A percentile compares a stretch with the other conserved stretches of the same genome.
These are phyloP conservation scores for Rhorus exstirpatorius DNA, from an alignment of 2,888 invertebrate genomes.

Conservation along the genomic window DNA sequence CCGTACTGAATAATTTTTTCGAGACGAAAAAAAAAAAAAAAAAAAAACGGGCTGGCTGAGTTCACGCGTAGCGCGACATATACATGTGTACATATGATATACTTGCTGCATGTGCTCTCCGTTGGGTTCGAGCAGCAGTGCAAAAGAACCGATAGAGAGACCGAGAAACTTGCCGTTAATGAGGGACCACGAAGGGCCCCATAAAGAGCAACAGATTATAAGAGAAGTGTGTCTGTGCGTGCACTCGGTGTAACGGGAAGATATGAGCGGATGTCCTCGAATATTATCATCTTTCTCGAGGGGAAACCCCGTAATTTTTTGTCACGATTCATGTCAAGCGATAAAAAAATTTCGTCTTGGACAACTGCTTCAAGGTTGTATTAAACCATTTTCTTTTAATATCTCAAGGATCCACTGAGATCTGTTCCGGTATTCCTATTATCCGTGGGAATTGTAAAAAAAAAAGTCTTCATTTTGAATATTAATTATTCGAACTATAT, in stretches of 20 bases:
- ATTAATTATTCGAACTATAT: no score
- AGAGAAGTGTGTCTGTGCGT: slow-evolving; percentile 19
- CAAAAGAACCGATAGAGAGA: slow-evolving; percentile 49
- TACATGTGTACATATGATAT: slow-evolving; percentile 23
- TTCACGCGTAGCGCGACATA: neutral
- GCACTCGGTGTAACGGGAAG: slow-evolving; percentile 53
- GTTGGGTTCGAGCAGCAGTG: slow-evolving; percentile 41
- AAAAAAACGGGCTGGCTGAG: no score
- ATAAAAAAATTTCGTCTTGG: no score
- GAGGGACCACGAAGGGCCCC: slow-evolving; percentile 32
- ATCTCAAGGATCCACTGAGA: no score
- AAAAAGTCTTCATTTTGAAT: no score
- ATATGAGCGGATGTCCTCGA: slow-evolving; percentile 23
- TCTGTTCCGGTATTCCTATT: no score
- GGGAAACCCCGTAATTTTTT: neutral
- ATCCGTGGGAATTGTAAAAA: no score
- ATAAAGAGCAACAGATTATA: slow-evolving; percentile 12
- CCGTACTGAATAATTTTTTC: no score
- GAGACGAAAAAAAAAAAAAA: no score
- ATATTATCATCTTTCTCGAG: neutral
- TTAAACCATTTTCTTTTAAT: no score
- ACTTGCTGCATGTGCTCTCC: neutral
- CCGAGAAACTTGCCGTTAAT: slow-evolving; percentile 52
- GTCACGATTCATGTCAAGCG: neutral
- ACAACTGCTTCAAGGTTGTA: no score